Percentiles rank a stretch among this genome's conserved stretches.
phyloP scores from a whole-genome alignment of 2,797 vertebrate species.

The Oreochromis mossambicus region DNA sequence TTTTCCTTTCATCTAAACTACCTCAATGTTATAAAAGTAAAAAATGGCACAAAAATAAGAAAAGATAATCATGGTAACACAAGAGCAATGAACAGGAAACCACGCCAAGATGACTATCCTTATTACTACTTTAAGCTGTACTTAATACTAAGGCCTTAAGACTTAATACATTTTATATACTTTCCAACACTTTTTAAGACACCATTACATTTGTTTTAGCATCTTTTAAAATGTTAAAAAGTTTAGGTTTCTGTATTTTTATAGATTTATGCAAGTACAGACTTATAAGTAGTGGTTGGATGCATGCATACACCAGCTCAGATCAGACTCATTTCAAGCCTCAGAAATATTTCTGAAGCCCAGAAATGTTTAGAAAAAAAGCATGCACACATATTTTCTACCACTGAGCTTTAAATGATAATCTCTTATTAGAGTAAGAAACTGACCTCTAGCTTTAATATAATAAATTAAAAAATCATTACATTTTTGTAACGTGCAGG shows the following conservation, averaged over 20 bases:
- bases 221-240: not conserved
- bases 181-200: not conserved
- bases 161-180: not conserved
- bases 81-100: not conserved
- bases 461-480: not conserved
- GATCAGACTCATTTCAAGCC: not conserved
- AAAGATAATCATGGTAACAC: too few relatives aligned
- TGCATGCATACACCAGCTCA: not conserved
- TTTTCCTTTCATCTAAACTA: not conserved
- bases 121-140: not conserved
- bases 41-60: not conserved
- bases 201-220: not conserved
- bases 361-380: not conserved
- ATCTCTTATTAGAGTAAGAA: not conserved
- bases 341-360: not conserved
- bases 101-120: not conserved
- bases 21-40: not conserved
- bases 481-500: accelerated
- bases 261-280: not conserved
- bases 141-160: not conserved
- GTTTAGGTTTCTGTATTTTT: not conserved
- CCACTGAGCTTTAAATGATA: not conserved
- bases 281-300: not conserved
- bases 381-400: not conserved
- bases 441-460: not conserved